Percentiles rank a stretch among this genome's conserved stretches.
Conservation (phyloP, 92 coral and sea anemone genomes). For the Porites evermanni region DNA sequence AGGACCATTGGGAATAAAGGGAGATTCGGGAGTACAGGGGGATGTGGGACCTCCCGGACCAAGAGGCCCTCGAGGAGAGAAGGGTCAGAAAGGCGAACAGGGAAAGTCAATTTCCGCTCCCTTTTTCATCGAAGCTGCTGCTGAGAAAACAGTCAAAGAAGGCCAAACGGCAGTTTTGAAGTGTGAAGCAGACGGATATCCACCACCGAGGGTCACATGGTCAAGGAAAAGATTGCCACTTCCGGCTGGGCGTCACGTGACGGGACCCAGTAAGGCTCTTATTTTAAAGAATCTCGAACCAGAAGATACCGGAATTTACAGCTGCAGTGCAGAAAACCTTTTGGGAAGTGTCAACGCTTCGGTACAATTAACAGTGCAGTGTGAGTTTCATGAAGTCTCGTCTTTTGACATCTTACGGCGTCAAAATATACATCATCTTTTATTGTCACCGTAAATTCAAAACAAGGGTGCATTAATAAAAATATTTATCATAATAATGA, state of each 20-base stretch:
- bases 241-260: slow-evolving; percentile 44
- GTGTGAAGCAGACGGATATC: slow-evolving; percentile 59
- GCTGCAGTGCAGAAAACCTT: slow-evolving; percentile 24
- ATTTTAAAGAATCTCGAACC: slow-evolving; percentile 28
- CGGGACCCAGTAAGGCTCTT: slow-evolving; percentile 47
- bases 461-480: too few species aligned
- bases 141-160: slow-evolving; percentile 49
- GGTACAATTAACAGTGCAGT: slow-evolving; percentile 3
- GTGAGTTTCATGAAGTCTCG: neutral
- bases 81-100: slow-evolving; percentile 60
- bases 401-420: neutral
- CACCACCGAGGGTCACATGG: slow-evolving; percentile 68
- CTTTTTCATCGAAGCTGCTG: slow-evolving; percentile 32
- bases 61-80: slow-evolving; percentile 55
- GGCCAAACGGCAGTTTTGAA: slow-evolving; percentile 46
- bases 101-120: slow-evolving; percentile 65
- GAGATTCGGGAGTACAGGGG: slow-evolving; percentile 49
- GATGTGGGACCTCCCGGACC: slow-evolving; percentile 59
- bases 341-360: slow-evolving; percentile 22
- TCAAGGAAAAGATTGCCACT: slow-evolving; percentile 38
- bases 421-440: neutral
- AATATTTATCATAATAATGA: too few species aligned
- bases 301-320: slow-evolving; percentile 39
- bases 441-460: too few species aligned
- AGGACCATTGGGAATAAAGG: slow-evolving; percentile 46